phyloP scores from a whole-genome alignment of 2,113 vertebrate species.

The Protobothrops mucrosquamatus region DNA sequence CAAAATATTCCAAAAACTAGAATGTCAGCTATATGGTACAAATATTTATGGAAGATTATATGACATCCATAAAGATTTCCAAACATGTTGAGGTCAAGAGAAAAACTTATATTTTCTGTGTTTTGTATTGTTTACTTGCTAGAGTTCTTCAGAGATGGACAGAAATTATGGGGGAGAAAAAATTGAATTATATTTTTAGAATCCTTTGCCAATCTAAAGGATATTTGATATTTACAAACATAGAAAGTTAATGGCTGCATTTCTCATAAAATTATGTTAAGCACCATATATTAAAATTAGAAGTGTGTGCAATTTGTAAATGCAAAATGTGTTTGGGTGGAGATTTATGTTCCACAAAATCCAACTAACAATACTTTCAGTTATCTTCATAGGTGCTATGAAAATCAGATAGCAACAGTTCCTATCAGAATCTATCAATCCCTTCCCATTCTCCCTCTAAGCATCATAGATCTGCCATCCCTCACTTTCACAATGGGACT shows the following conservation, averaged over 20 bases:
- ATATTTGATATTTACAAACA: not conserved
- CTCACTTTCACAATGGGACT: not conserved
- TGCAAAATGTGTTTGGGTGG: not conserved
- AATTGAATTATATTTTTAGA: not conserved
- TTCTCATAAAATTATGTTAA: not conserved
- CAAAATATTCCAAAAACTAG: not conserved
- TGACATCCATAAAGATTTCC: conserved; percentile 37
- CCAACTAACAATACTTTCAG: not conserved
- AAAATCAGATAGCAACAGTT: not conserved
- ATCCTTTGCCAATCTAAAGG: not conserved
- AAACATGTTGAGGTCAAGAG: not conserved
- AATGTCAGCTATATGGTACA: not conserved
- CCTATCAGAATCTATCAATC: not conserved
- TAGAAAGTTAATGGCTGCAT: not conserved
- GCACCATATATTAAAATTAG: not conserved
- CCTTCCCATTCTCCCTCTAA: not conserved
- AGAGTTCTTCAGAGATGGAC: not conserved
- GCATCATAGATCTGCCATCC: not conserved
- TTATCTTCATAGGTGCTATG: not conserved
- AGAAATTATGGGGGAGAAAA: not conserved
- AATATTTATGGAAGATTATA: not conserved
- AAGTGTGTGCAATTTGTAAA: not conserved
- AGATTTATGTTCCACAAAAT: not conserved
- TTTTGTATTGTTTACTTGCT: not conserved
- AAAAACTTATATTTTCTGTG: not conserved